These are phyloP conservation scores for Rhinopomastus cyanomelas DNA, from an alignment of 2,113 vertebrate species.

Conservation along the genomic window DNA sequence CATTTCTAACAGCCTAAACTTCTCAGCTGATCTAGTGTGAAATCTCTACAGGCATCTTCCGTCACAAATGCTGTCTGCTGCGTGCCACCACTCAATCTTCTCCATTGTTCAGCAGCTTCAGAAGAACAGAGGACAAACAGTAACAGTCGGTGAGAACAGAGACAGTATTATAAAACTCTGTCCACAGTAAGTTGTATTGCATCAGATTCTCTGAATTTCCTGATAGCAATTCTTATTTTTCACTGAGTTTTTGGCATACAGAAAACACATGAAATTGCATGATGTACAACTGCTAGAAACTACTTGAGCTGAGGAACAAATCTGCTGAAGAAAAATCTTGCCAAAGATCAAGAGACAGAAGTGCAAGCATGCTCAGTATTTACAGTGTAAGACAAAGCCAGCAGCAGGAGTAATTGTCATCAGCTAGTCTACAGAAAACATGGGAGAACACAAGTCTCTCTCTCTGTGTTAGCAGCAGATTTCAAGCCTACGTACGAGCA, in stretches of 20 bases:
- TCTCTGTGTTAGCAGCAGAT: background rate
- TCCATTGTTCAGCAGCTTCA: background rate
- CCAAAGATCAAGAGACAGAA: background rate
- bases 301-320: background rate
- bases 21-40: background rate
- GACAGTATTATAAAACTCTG: background rate
- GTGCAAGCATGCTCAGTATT: background rate
- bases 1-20: background rate
- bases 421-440: background rate
- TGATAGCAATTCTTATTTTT: background rate
- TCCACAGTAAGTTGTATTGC: background rate
- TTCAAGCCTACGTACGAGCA: background rate
- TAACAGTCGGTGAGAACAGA: background rate
- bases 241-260: background rate
- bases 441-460: background rate
- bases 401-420: background rate
- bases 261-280: background rate
- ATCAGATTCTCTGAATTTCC: background rate
- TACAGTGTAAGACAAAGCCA: background rate
- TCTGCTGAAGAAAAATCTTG: background rate
- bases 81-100: background rate
- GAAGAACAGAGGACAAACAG: background rate
- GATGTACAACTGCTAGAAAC: background rate
- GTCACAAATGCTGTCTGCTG: accelerated
- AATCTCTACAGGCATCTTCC: background rate